A percentile compares a stretch with the other conserved stretches of the same genome.
Conservation (phyloP, 2,888 invertebrate genomes). For the Dryobotodes eremita region DNA sequence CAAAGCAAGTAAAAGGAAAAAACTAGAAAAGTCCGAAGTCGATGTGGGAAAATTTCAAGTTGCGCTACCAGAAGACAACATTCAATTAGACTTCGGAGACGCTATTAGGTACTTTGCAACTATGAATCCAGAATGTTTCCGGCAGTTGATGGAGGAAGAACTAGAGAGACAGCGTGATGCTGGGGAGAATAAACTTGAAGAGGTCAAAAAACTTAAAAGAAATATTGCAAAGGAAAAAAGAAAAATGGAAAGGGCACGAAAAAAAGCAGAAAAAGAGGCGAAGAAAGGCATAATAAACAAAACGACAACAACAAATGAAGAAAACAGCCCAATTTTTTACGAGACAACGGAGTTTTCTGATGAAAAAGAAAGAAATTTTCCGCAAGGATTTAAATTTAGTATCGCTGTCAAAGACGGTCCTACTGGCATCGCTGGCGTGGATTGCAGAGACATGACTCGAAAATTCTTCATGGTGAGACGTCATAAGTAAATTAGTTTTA, state of each 20-base stretch:
- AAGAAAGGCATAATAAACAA: background rate
- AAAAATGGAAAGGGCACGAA: background rate
- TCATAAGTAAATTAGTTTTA: background rate
- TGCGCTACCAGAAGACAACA: background rate
- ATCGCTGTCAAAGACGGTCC: constrained; percentile 1
- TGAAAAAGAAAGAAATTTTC: background rate
- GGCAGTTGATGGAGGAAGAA: constrained; percentile 22
- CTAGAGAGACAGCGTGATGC: background rate
- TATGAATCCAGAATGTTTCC: constrained; percentile 32
- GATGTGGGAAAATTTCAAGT: background rate
- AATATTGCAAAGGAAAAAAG: background rate
- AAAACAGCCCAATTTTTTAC: background rate
- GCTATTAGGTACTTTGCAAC: constrained; percentile 29
- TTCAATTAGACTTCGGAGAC: constrained; percentile 26
- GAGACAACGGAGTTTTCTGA: background rate
- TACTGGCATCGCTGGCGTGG: background rate
- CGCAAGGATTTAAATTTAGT: constrained; percentile 25
- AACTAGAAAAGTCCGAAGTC: background rate
- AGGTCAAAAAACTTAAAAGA: background rate
- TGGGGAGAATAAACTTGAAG: background rate
- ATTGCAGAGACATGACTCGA: background rate
- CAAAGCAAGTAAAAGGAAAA: constrained; percentile 7
- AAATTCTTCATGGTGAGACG: background rate
- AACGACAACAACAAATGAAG: background rate
- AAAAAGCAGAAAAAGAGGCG: constrained; percentile 16